Evolutionary conservation across 2,797 vertebrate genomes (phyloP).

Genomic region (Mormyrus proboscirostris): DNA sequence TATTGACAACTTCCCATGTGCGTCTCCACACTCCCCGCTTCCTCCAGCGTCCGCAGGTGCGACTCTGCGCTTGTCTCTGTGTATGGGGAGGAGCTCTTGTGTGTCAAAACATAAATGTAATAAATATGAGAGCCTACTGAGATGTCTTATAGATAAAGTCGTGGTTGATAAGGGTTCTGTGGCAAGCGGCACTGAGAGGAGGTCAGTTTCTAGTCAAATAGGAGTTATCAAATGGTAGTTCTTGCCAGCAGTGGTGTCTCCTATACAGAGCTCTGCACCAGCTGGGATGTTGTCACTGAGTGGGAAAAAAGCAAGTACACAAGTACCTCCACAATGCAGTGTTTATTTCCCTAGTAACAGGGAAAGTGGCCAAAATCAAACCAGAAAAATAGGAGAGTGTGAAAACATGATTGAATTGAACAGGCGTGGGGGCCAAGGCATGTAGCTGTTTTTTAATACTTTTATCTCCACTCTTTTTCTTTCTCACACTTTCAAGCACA

Average conservation of each 20-base stretch:
- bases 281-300: constrained; percentile 7
- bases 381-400: constrained; percentile 14
- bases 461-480: constrained; percentile 23
- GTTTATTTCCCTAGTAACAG: constrained; percentile 35
- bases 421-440: constrained; percentile 27
- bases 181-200: constrained; percentile 1
- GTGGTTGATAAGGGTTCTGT: not conserved
- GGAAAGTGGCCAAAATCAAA: constrained; percentile 14
- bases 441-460: constrained; percentile 19
- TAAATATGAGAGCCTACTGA: constrained; percentile 34
- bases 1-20: not conserved
- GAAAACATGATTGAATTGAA: constrained; percentile 14
- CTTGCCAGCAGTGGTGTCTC: not conserved
- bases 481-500: constrained; percentile 16
- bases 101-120: constrained; percentile 35
- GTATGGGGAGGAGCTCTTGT: constrained; percentile 17
- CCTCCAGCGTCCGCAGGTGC: not conserved
- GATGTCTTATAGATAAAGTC: not conserved
- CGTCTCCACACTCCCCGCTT: not conserved
- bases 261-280: not conserved
- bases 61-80: not conserved
- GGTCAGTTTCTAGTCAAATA: constrained; percentile 23
- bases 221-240: constrained; percentile 28
- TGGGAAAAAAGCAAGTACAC: constrained; percentile 6
- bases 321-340: constrained; percentile 14